Conservation (phyloP, 2,797 vertebrate species). For the Neolamprologus multifasciatus region DNA sequence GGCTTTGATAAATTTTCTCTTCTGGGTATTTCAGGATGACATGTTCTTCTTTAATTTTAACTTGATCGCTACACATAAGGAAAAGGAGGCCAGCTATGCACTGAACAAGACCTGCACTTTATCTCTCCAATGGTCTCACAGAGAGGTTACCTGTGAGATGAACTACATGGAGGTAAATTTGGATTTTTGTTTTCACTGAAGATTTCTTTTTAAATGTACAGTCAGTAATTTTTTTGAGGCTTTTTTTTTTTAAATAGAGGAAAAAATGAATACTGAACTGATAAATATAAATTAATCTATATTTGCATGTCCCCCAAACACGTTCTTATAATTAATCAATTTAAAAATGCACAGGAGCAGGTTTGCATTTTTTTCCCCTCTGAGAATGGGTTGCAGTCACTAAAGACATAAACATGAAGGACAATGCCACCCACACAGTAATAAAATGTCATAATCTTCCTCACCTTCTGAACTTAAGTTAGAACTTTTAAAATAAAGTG, state of each 20-base stretch:
- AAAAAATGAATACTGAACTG: not conserved
- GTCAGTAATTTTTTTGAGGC: not conserved
- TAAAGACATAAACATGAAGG: not conserved
- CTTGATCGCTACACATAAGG: conserved; percentile 41
- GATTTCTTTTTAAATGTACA: not conserved
- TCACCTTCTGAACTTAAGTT: not conserved
- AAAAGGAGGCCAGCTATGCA: conserved; percentile 23
- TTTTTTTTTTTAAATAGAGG: rapidly evolving
- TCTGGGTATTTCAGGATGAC: conserved; percentile 43
- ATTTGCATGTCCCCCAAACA: rapidly evolving
- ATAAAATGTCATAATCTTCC: not conserved
- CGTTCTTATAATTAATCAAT: not conserved
- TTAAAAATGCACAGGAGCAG: not conserved
- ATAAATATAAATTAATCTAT: not conserved
- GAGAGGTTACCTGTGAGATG: conserved; percentile 75
- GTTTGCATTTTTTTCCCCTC: rapidly evolving
- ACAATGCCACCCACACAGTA: rapidly evolving
- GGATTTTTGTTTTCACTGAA: not conserved
- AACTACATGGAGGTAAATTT: conserved; percentile 78
- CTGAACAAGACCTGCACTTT: conserved; percentile 67
- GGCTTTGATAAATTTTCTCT: not conserved
- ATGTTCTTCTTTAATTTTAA: conserved; percentile 66
- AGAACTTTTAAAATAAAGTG: not conserved
- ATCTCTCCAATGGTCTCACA: conserved; percentile 57
- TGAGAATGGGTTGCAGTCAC: not conserved